These are phyloP conservation scores for Hydrocynus forskahlii DNA, from an alignment of 2,797 vertebrate genomes.

Conservation along the genomic window DNA sequence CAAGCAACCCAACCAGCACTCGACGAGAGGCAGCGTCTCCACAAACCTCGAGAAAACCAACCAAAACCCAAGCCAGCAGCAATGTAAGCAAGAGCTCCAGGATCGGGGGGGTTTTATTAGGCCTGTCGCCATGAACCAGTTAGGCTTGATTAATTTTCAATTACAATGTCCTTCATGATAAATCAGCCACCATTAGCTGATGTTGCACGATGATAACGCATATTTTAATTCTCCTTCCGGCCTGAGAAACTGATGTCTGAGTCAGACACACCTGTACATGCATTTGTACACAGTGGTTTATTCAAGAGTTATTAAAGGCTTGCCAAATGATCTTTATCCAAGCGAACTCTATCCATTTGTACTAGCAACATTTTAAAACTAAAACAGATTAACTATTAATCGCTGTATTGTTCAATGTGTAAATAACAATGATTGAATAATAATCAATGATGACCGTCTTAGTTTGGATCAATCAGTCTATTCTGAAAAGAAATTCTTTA, in stretches of 20 bases:
- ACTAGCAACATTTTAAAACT: too few relatives aligned
- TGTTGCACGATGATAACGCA: not conserved
- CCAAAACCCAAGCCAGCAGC: not conserved
- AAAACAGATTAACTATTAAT: too few relatives aligned
- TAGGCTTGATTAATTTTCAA: not conserved
- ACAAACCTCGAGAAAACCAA: not conserved
- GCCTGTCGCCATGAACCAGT: not conserved
- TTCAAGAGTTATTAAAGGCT: too few relatives aligned
- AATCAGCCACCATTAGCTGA: not conserved
- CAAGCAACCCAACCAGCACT: not conserved
- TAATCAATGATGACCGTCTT: too few relatives aligned
- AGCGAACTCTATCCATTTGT: too few relatives aligned
- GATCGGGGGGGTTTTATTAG: constrained; percentile 20
- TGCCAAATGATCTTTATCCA: too few relatives aligned
- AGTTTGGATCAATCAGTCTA: too few relatives aligned
- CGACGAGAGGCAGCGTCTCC: not conserved
- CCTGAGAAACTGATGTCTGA: not conserved
- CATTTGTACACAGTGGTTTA: too few relatives aligned
- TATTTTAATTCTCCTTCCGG: not conserved
- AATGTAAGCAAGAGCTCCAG: constrained; percentile 10
- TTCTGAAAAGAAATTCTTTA: too few relatives aligned
- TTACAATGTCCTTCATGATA: not conserved
- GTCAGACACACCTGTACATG: too few relatives aligned
- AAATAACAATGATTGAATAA: too few relatives aligned
- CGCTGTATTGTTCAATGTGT: too few relatives aligned